Evolutionary conservation across 2,888 invertebrate species (phyloP).

Genomic region (Keiferia lycopersicella): DNA sequence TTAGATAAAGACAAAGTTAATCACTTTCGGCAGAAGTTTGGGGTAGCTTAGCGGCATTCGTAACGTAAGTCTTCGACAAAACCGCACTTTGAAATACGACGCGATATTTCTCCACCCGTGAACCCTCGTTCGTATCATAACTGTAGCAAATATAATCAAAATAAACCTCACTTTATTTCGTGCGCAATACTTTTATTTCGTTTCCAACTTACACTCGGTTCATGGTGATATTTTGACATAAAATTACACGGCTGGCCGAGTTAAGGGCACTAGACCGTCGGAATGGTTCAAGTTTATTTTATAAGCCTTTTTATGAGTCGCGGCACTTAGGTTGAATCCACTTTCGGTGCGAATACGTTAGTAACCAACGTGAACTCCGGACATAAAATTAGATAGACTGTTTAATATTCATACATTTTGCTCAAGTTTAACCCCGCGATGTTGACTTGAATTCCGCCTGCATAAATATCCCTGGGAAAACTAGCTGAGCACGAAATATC

Average conservation of each 20-base stretch:
- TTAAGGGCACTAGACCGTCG: slow-evolving; percentile 41
- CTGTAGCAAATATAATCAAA: slow-evolving; percentile 21
- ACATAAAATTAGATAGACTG: slow-evolving; percentile 26
- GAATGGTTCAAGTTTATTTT: slow-evolving; percentile 44
- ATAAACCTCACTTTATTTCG: slow-evolving; percentile 34
- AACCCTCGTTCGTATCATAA: neutral
- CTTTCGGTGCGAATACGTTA: slow-evolving; percentile 39
- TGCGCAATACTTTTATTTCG: slow-evolving; percentile 43
- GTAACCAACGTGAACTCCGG: slow-evolving; percentile 30
- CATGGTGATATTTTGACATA: slow-evolving; percentile 49
- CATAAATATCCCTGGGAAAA: slow-evolving; percentile 18
- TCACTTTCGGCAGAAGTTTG: slow-evolving; percentile 28
- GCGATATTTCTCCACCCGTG: neutral
- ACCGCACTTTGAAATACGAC: slow-evolving; percentile 13
- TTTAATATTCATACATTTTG: slow-evolving; percentile 27
- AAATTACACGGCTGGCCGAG: slow-evolving; percentile 45
- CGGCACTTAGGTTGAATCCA: slow-evolving; percentile 37
- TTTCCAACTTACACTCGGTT: slow-evolving; percentile 46
- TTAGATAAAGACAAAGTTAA: slow-evolving; percentile 45
- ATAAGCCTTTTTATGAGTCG: slow-evolving; percentile 45
- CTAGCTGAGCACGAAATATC: slow-evolving; percentile 18
- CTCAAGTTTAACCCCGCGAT: slow-evolving; percentile 23
- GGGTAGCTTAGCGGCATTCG: slow-evolving; percentile 21
- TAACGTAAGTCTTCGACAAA: slow-evolving; percentile 14
- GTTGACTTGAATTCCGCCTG: slow-evolving; percentile 21